Conservation (phyloP, 2,797 vertebrate genomes). For the Poeciliopsis paucimaculata region DNA sequence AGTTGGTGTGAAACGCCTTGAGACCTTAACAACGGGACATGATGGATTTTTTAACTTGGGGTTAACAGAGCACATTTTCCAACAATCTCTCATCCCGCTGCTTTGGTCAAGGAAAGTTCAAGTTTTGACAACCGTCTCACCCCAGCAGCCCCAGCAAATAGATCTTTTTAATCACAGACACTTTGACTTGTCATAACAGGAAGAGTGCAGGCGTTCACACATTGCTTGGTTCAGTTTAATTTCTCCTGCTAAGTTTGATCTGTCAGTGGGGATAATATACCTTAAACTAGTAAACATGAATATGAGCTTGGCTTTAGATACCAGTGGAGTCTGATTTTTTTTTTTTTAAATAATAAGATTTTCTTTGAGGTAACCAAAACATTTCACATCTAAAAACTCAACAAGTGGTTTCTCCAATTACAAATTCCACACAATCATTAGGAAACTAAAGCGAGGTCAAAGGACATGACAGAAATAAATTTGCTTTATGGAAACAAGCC, state of each 20-base stretch:
- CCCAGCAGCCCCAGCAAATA: neutral
- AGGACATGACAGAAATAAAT: neutral
- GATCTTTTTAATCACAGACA: conserved; percentile 8
- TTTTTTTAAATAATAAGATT: neutral
- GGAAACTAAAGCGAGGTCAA: neutral
- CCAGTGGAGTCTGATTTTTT: neutral
- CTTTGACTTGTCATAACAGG: conserved; percentile 12
- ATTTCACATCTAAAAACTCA: neutral
- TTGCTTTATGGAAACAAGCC: too few species aligned
- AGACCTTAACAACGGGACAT: neutral
- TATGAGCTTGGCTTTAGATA: neutral
- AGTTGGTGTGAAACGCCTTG: neutral
- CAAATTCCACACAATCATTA: neutral
- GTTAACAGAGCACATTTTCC: neutral
- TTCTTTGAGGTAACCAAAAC: neutral
- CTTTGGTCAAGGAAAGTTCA: conserved; percentile 12
- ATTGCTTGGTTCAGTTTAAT: neutral
- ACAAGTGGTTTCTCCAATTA: neutral
- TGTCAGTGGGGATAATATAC: neutral
- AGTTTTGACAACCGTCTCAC: conserved; percentile 1
- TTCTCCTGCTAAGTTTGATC: neutral
- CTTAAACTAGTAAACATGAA: neutral
- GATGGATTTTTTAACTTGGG: neutral
- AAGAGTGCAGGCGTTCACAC: neutral
- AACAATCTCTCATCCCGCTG: neutral